Conservation (phyloP, 2,113 vertebrate genomes). For the Eubucco bourcierii region DNA sequence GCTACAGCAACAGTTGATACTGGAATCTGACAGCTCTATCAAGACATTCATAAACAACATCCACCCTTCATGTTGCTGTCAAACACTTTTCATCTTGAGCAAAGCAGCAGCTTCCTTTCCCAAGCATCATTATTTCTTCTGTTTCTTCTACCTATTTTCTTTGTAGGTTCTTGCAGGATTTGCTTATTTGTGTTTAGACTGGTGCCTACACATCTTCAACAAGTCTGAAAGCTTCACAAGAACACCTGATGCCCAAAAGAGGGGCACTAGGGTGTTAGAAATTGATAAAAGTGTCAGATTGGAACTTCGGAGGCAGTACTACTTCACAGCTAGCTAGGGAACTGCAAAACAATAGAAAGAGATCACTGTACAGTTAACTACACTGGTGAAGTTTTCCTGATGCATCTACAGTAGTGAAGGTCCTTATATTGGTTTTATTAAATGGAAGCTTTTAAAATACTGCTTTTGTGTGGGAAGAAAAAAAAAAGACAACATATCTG, state of each 20-base stretch:
- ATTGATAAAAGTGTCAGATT: neutral
- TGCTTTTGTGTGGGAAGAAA: neutral
- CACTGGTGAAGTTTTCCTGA: neutral
- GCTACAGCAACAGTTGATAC: neutral
- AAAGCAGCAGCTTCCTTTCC: neutral
- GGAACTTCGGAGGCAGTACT: neutral
- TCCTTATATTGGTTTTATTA: neutral
- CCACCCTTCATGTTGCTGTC: neutral
- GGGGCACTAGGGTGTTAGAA: neutral
- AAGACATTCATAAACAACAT: neutral
- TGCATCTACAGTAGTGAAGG: neutral
- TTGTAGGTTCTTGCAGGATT: neutral
- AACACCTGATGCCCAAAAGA: neutral
- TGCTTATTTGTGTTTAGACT: neutral
- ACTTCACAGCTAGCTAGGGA: neutral
- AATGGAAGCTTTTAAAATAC: neutral
- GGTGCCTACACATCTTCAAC: neutral
- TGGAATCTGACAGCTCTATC: neutral
- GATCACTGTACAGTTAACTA: neutral
- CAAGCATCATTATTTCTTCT: neutral
- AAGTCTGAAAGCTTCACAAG: neutral
- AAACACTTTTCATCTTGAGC: neutral
- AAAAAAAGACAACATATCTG: neutral
- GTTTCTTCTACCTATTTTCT: neutral
- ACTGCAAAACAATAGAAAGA: neutral